Base-by-base conservation (phyloP, 2,797 vertebrate species). In the Varecia variegata region DNA sequence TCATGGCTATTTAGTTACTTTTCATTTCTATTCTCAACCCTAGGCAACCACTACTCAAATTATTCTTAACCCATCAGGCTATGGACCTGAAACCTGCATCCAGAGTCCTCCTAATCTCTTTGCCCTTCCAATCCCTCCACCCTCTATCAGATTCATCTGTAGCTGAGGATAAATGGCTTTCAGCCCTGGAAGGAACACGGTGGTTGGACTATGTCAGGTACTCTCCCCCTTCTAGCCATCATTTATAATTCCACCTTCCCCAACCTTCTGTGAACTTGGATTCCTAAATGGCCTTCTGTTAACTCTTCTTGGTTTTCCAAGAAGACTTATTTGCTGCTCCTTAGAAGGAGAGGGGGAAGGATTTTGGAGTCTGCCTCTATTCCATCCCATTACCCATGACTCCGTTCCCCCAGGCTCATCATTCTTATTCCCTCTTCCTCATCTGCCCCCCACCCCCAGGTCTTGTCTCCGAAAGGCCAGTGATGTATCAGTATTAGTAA, bases 101-200 rank as follows among this genome's bases (percentile, higher is more conserved):
- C 62, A 1, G 14, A 67, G 12, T 86, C 91, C 60, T 87, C 58
- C 27, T 73, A 30, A 95, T 68, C n/a, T 93, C 65, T 89, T 68
- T 82, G 30, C 27, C 79, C n/a, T 65, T 92, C 81, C 92, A n/a
- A 67, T 56, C 47, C 47, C 35, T 77, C 70, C 65, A 5, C 65
- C 54, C 60, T 79, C 79, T 60, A 30, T 60, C 86, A 97, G 98
- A 98, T 62, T 98, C 99, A 21, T 98, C 99, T 2, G 98, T 98
- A 88, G 98, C 98, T 0, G 99, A 99, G 87, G 99, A 99, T 92
- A 99, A 99, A 96, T 99, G 99, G 99, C 98, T 99, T 23, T 99
- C 99, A 0, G 99, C 99, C 5, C 98, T 99, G 98, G 99, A 99
- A 97, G 98, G 98, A 73, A 99, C 99, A 0, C 99, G 96, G 83